Evolutionary conservation across 2,113 vertebrate genomes (phyloP), one percentile per base, ranked within the genome.

Genomic region (Riparia riparia): DNA sequence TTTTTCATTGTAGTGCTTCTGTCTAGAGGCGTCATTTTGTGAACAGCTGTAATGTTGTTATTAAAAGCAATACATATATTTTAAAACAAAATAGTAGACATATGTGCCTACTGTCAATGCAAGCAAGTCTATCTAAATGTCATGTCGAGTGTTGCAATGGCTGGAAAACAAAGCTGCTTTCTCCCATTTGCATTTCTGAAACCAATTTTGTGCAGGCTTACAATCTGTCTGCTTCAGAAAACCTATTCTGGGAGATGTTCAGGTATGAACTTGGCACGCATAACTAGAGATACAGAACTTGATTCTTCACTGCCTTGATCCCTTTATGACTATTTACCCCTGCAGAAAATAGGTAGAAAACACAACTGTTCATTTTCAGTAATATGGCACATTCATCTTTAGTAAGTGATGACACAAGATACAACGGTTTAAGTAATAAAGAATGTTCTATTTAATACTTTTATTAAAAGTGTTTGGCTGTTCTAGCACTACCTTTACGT

Each of bases 11-110:
- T 50, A 31, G 85, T 96, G 76, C 79, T 97, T 96, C 91, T 93
- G 74, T 96, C 91, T 97, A 86, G 91, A 97, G 94, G 92, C 91
- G 83, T 97, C 80, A 82, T 95, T 97, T 93, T 93, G 92, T 79
- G 91, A 97, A 97, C 96, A 98, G 97, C 97, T 97, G 95, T 94
- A 98, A 97, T 97, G 90, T 90, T 94, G 94, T 96, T 97, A 96
- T 97, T 97, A 97, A 97, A 98, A 97, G 90, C 90, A 94, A 89
- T 94, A 91, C 66, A 61, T 95, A 91, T 86, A 96, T 95, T 97
- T 97, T 96, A 96, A 96, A 97, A 93, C 80, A 97, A 97, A 98
- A 95, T 95, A 93, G 92, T 86, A 95, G 95, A 93, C 97, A 97
- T 96, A 96, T 97, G 97, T 98, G 93, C 93, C 94, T 97, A 95